Evolutionary conservation across 1,140 invertebrate species (phyloP), one percentile per base, ranked within the genome.

Genomic region (Phocides pigmalion): DNA sequence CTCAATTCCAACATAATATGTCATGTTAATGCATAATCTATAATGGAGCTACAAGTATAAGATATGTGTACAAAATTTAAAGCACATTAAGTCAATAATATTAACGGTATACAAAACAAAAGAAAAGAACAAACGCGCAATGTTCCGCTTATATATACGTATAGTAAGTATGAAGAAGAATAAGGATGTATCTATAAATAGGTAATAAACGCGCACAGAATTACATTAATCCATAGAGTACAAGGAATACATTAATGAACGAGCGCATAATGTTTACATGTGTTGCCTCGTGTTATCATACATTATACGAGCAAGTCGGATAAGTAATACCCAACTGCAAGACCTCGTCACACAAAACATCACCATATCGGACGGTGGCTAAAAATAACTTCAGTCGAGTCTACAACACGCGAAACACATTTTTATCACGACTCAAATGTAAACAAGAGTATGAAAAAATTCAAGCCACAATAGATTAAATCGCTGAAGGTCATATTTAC

Each of bases 401-500:
- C 42, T n/a, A 2, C 42, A 20, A 46, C 42, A 46, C 42, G 42
- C 42, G 42, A 46, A 39, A n/a, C n/a, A 46, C 42, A 46, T 46
- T 15, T 46, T 46, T 46, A 46, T 46, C 42, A 46, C 41, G 41
- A 44, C 41, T 9, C 41, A 44, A 19, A 35, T 44, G 41, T 44
- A 44, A 44, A 44, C 41, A 19, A 19, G 5, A 11, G 42, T 11
- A 14, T 39, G 15, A 46, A 20, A 46, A 46, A 46, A 20, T 20
- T 32, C 42, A 46, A 46, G 42, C 17, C 17, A 46, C 42, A 46
- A 46, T 46, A 46, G 16, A 46, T 46, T n/a, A 46, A n/a, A 46
- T 20, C 17, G 17, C 2, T 17, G 42, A 46, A 46, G 42, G 42
- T 46, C 42, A 46, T 12, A 12, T 20, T 46, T 46, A n/a, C 1